Conservation (phyloP, 2,797 vertebrate species). For the Poecilia wingei region DNA sequence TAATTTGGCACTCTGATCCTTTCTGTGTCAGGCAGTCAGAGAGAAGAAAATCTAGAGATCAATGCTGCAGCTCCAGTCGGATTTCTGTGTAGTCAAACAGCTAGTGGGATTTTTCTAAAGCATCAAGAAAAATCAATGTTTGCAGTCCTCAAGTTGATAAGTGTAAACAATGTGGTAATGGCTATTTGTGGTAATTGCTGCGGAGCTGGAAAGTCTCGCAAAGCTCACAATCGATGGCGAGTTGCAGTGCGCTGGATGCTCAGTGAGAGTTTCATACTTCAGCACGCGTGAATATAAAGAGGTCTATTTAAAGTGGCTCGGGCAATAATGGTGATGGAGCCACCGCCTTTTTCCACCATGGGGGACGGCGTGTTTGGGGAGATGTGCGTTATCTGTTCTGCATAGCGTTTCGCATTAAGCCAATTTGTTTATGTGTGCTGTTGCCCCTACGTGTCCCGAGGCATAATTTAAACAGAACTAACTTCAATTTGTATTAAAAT, state of each 20-base stretch:
- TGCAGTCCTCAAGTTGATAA: constrained; percentile 52
- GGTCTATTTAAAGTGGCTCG: constrained; percentile 22
- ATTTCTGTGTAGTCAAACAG: constrained; percentile 54
- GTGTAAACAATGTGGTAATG: constrained; percentile 61
- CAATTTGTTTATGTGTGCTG: background rate
- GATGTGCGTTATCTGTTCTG: background rate
- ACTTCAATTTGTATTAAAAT: background rate
- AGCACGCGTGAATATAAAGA: constrained; percentile 17
- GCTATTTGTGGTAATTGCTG: constrained; percentile 61
- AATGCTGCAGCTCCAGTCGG: constrained; percentile 38
- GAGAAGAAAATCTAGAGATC: constrained; percentile 52
- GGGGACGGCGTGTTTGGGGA: background rate
- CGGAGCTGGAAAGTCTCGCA: constrained; percentile 38
- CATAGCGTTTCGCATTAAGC: background rate
- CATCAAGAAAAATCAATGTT: constrained; percentile 64
- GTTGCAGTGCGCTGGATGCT: constrained; percentile 17
- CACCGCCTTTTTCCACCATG: background rate
- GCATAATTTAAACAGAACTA: background rate
- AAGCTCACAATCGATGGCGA: constrained; percentile 49
- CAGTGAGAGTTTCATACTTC: constrained; percentile 32
- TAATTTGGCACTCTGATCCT: constrained; percentile 38
- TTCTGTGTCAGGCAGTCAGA: constrained; percentile 32
- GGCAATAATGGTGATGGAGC: background rate
- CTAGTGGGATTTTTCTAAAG: constrained; percentile 33
- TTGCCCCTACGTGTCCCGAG: background rate